These are phyloP conservation scores for Habroteleia sp. DNA, from an alignment of 2,888 invertebrate genomes.

Conservation along the genomic window DNA sequence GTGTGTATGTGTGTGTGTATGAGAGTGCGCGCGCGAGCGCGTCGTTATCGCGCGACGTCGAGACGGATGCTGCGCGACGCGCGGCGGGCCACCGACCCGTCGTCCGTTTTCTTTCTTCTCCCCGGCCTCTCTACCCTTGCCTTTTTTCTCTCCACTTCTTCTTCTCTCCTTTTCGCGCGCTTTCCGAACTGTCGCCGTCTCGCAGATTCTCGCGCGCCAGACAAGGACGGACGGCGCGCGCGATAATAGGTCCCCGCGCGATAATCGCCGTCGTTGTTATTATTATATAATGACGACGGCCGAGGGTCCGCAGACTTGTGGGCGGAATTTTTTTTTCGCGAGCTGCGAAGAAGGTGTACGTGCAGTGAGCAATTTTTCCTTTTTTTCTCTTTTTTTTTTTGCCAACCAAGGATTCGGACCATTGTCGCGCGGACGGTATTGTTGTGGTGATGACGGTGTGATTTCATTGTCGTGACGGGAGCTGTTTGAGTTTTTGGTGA, in stretches of 20 bases:
- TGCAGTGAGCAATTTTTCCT: background rate
- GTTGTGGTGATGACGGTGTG: slow-evolving; percentile 31
- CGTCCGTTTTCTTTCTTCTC: slow-evolving; percentile 43
- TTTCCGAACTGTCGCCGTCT: slow-evolving; percentile 41
- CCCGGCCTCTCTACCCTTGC: slow-evolving; percentile 4
- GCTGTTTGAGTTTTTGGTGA: background rate
- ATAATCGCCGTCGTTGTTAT: slow-evolving; percentile 42
- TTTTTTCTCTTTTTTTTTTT: background rate
- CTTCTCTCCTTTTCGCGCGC: slow-evolving; percentile 51
- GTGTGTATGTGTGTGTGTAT: slow-evolving; percentile 4
- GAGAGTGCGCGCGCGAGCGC: slow-evolving; percentile 18
- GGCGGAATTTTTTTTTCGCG: background rate
- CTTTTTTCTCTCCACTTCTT: slow-evolving; percentile 4
- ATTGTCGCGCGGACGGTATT: slow-evolving; percentile 15
- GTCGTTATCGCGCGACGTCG: slow-evolving; percentile 52
- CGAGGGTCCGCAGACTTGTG: slow-evolving; percentile 8
- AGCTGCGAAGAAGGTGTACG: background rate
- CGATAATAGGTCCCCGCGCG: slow-evolving; percentile 30
- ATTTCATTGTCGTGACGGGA: slow-evolving; percentile 8
- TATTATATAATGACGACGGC: slow-evolving; percentile 38
- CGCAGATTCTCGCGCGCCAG: slow-evolving; percentile 27
- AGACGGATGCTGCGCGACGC: slow-evolving; percentile 53
- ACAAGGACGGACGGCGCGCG: slow-evolving; percentile 45
- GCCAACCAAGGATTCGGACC: background rate
- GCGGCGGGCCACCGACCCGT: slow-evolving; percentile 48